Base-by-base conservation (phyloP, 2,888 invertebrate genomes). In the Troides aeacus region DNA sequence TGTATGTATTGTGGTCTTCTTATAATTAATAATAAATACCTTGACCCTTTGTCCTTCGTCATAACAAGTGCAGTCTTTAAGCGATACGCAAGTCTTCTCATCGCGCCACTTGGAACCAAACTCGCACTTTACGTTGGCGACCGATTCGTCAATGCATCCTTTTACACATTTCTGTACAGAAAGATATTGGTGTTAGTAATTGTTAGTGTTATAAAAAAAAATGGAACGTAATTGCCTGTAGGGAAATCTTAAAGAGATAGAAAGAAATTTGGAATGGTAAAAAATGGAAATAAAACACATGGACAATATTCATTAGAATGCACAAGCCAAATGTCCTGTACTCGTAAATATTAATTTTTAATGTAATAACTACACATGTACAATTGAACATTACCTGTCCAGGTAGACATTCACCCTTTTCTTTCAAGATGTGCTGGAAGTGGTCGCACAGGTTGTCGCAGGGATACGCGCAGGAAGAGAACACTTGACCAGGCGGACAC, bases 61-160 rank as follows among this genome's bases (percentile, higher is more conserved):
- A 70, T 93, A 90, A 81, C 98, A 98, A 17, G 96, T 94, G 79
- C 98, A 98, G 79, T 97, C 95, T 57, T 94, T 93, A 18, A 93
- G 81, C 0, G 94, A 89, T 1, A 97, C 96, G 78, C 98, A 98
- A 0, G 95, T 95, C 39, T 89, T 83, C 73, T 93, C 93, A 81
- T 97, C 96, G 2, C 96, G 93, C 96, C 97, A 97, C 65, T 93
- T 91, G 74, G 93, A 93, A 1, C 94, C 94, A 1, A 82, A 76
- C 0, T 93, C 93, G 77, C 97, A 97, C 8, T 85, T 81, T 6
- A 78, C 78, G 57, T 78, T 78, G 1, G 81, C 81, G 12, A 84
- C 75, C 64, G 83, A 61, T 75, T 82, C 71, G 42, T 82, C 77
- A 1, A 90, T 77, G 73, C 91, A 85, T 12, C 88, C 87, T 36